A percentile compares a stretch with the other conserved stretches of the same genome.
phyloP scores from a whole-genome alignment of 2,113 vertebrate species.

The Chionis minor region DNA sequence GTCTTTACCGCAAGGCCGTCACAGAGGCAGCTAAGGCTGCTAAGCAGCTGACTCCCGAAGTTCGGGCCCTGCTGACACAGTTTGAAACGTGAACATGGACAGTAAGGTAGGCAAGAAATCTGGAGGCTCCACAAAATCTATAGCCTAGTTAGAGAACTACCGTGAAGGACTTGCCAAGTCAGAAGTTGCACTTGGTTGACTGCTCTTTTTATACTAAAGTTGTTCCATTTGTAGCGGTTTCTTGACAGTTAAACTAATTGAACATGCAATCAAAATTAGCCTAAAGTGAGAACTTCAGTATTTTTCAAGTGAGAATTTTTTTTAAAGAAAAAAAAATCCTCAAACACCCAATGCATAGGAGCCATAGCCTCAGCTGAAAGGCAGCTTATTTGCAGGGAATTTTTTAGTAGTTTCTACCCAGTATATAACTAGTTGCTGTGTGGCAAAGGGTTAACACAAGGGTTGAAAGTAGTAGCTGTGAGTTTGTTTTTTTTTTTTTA shows the following conservation, averaged over 20 bases:
- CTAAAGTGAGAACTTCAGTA: slow-evolving; percentile 58
- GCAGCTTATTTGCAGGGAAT: slow-evolving; percentile 79
- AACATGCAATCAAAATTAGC: slow-evolving; percentile 65
- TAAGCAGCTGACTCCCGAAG: slow-evolving; percentile 96
- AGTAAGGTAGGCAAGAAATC: slow-evolving; percentile 80
- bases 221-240: slow-evolving; percentile 55
- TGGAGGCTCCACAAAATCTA: slow-evolving; percentile 51
- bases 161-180: slow-evolving; percentile 45
- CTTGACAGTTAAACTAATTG: slow-evolving; percentile 55
- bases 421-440: slow-evolving; percentile 70
- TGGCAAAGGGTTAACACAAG: slow-evolving; percentile 65
- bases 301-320: slow-evolving; percentile 64
- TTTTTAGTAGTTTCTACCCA: slow-evolving; percentile 77
- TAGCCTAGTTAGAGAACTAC: slow-evolving; percentile 64
- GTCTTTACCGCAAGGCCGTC: slow-evolving; percentile 96
- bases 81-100: slow-evolving; percentile 90
- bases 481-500: slow-evolving; percentile 3
- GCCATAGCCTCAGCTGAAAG: slow-evolving; percentile 79
- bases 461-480: slow-evolving; percentile 70
- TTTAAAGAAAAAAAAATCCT: slow-evolving; percentile 49
- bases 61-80: slow-evolving; percentile 94
- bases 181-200: slow-evolving; percentile 63
- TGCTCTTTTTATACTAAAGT: slow-evolving; percentile 57
- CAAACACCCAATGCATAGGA: slow-evolving; percentile 74
- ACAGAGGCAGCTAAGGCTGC: slow-evolving; percentile 96